A percentile compares a stretch with the other conserved stretches of the same genome.
phyloP scores from a whole-genome alignment of 2,888 invertebrate species.

The Dilophus febrilis region DNA sequence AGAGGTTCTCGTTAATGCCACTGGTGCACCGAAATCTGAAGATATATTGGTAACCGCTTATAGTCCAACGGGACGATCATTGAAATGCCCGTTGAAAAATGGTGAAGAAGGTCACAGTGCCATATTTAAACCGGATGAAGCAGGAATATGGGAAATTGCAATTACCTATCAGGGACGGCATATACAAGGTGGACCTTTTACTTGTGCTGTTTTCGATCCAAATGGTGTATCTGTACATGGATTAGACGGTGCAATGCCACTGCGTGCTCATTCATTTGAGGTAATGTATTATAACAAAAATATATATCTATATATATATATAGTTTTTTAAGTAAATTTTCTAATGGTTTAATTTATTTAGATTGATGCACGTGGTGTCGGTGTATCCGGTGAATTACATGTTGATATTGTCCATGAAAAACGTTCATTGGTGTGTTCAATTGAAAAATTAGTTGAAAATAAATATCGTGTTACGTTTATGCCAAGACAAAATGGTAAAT shows the following conservation, averaged over 20 bases:
- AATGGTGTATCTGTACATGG: slow-evolving; percentile 71
- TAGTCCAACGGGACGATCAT: slow-evolving; percentile 71
- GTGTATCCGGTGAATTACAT: slow-evolving; percentile 72
- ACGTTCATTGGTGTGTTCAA: slow-evolving; percentile 64
- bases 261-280: slow-evolving; percentile 75
- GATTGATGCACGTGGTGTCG: slow-evolving; percentile 55
- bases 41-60: slow-evolving; percentile 86
- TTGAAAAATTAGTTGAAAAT: slow-evolving; percentile 58
- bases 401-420: slow-evolving; percentile 85
- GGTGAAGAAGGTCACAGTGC: slow-evolving; percentile 85
- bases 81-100: slow-evolving; percentile 67
- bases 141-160: slow-evolving; percentile 92
- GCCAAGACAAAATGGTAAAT: slow-evolving; percentile 62
- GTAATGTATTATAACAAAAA: slow-evolving; percentile 40
- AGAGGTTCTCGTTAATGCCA: slow-evolving; percentile 80
- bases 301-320: neutral
- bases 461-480: slow-evolving; percentile 65
- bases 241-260: slow-evolving; percentile 65
- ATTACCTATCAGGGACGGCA: slow-evolving; percentile 92
- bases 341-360: neutral
- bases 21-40: slow-evolving; percentile 59
- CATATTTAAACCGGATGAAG: slow-evolving; percentile 92
- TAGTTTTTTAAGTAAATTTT: neutral
- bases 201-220: slow-evolving; percentile 89
- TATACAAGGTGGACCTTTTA: slow-evolving; percentile 91